Evolutionary conservation across 2,888 invertebrate species (phyloP).

Genomic region (Pseudanteris insignis): DNA sequence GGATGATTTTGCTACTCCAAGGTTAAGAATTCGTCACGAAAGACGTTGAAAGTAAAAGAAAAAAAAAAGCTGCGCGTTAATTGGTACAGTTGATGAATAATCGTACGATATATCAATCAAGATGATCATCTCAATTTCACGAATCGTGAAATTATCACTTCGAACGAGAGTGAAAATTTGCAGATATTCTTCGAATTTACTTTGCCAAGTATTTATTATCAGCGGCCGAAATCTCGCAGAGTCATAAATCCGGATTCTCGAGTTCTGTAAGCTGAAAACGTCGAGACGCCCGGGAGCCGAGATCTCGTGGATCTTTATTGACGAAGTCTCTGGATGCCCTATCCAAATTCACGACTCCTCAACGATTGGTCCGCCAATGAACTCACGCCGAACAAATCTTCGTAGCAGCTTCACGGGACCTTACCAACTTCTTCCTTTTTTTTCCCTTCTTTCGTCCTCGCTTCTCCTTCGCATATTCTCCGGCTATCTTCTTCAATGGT

Average conservation of each 20-base stretch:
- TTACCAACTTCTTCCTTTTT: no score
- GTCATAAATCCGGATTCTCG: constrained; percentile 25
- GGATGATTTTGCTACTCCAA: no score
- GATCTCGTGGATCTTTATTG: constrained; percentile 38
- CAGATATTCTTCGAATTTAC: constrained; percentile 19
- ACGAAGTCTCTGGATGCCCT: constrained; percentile 47
- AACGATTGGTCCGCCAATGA: constrained; percentile 54
- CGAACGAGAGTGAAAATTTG: no score
- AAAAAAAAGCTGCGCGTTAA: no score
- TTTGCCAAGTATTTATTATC: constrained; percentile 21
- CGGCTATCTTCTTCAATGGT: constrained; percentile 30
- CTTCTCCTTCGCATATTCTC: constrained; percentile 23
- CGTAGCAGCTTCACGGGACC: constrained; percentile 20
- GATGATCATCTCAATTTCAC: no score
- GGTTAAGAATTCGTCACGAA: no score
- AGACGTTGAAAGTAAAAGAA: no score
- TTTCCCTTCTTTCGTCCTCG: constrained; percentile 17
- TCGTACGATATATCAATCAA: no score
- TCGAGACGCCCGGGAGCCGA: constrained; percentile 25
- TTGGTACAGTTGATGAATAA: no score
- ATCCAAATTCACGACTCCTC: constrained; percentile 54
- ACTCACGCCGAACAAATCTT: constrained; percentile 54
- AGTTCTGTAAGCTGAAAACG: constrained; percentile 23
- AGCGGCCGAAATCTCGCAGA: constrained; percentile 14
- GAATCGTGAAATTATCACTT: no score